These are phyloP conservation scores for Limnephilus auricula DNA, from an alignment of 2,888 invertebrate species.

Conservation along the genomic window DNA sequence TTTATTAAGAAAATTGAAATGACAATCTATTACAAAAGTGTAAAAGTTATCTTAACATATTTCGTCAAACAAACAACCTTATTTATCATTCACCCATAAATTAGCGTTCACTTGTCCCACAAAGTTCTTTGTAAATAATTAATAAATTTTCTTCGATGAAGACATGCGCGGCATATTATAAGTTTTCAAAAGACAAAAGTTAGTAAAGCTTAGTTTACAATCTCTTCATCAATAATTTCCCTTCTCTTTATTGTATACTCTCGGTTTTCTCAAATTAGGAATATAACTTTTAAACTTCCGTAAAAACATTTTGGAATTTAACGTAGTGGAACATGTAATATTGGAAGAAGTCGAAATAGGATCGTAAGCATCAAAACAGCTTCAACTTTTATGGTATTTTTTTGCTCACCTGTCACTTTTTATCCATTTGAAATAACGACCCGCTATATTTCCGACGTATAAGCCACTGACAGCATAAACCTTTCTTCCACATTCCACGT, in stretches of 20 bases:
- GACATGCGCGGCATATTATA: not conserved
- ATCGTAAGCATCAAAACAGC: not conserved
- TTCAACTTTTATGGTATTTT: slow-evolving; percentile 5
- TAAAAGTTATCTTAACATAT: not conserved
- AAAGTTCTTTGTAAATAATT: not conserved
- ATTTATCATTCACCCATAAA: not conserved
- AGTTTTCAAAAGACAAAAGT: not conserved
- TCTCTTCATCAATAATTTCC: not conserved
- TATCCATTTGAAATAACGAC: slow-evolving; percentile 24
- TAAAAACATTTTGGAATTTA: not conserved
- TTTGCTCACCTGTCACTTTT: slow-evolving; percentile 36
- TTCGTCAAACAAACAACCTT: not conserved
- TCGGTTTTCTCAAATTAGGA: not conserved
- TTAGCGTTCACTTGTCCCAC: not conserved
- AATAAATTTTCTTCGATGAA: not conserved
- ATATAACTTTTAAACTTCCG: not conserved
- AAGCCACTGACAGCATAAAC: not conserved
- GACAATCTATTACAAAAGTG: not conserved
- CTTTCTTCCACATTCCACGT: slow-evolving; percentile 18
- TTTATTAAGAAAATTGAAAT: not conserved
- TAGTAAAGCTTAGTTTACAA: not conserved
- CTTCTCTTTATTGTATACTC: not conserved
- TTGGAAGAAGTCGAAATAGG: not conserved
- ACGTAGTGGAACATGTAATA: not conserved
- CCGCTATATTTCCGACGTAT: slow-evolving; percentile 30